Conservation (phyloP, 2,113 vertebrate genomes). For the Lichenostomus cassidix region DNA sequence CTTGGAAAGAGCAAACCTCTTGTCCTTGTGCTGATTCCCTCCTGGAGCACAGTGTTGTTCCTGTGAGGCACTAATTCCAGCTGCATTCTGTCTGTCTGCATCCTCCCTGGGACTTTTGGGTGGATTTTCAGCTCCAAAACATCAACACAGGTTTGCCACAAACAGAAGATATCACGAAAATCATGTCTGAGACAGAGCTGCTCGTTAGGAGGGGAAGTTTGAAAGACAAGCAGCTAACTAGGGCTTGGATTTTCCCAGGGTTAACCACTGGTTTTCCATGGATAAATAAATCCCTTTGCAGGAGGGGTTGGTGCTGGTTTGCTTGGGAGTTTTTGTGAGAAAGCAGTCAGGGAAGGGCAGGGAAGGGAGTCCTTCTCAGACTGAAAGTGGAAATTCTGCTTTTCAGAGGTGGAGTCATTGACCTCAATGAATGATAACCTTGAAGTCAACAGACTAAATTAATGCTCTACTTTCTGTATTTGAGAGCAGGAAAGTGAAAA, state of each 20-base stretch:
- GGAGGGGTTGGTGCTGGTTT: neutral
- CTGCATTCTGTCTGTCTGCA: neutral
- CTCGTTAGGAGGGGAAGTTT: neutral
- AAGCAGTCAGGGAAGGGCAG: neutral
- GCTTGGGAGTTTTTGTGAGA: neutral
- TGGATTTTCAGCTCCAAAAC: neutral
- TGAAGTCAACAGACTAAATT: constrained; percentile 66
- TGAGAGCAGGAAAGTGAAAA: constrained; percentile 50
- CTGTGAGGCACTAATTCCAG: neutral
- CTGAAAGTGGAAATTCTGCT: constrained; percentile 40
- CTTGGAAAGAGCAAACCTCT: neutral
- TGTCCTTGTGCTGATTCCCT: neutral
- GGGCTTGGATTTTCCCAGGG: neutral
- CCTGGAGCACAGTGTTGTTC: neutral
- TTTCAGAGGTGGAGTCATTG: constrained; percentile 56
- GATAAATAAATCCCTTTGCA: neutral
- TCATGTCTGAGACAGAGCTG: neutral
- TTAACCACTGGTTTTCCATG: neutral
- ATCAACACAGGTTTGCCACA: neutral
- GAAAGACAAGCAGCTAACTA: neutral
- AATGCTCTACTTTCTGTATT: constrained; percentile 58
- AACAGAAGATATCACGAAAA: neutral
- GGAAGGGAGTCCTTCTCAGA: too few species aligned
- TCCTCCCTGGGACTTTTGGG: too few species aligned
- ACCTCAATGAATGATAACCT: constrained; percentile 68